Evolutionary conservation across 2,113 vertebrate genomes (phyloP).

Genomic region (Pseudorectes ferrugineus): DNA sequence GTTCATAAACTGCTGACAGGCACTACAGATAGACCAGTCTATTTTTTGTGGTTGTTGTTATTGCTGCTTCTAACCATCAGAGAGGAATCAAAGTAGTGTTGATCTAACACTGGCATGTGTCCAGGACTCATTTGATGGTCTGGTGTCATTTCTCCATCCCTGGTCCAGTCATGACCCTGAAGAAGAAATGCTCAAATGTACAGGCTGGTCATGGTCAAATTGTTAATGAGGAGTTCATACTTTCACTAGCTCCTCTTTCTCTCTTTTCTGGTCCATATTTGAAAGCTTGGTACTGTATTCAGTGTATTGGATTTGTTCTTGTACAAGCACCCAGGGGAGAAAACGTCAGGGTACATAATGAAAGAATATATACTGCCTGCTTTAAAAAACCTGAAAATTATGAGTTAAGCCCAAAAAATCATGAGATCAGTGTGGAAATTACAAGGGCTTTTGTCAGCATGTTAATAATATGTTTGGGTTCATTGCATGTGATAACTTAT

Average conservation of each 20-base stretch:
- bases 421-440: neutral
- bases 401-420: neutral
- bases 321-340: neutral
- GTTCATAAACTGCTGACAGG: conserved; percentile 48
- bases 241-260: neutral
- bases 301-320: neutral
- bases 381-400: neutral
- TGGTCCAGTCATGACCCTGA: neutral
- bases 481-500: neutral
- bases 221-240: neutral
- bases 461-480: neutral
- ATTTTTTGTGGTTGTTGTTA: neutral
- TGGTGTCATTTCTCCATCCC: neutral
- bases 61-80: neutral
- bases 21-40: neutral
- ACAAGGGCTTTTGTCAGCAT: neutral
- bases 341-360: neutral
- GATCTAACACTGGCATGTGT: neutral
- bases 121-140: neutral
- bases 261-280: neutral
- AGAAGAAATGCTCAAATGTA: neutral
- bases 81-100: neutral
- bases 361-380: neutral
- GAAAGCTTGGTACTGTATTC: neutral
- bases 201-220: neutral